Evolutionary conservation across 2,113 vertebrate genomes (phyloP).

Genomic region (Oncorhynchus kisutch): DNA sequence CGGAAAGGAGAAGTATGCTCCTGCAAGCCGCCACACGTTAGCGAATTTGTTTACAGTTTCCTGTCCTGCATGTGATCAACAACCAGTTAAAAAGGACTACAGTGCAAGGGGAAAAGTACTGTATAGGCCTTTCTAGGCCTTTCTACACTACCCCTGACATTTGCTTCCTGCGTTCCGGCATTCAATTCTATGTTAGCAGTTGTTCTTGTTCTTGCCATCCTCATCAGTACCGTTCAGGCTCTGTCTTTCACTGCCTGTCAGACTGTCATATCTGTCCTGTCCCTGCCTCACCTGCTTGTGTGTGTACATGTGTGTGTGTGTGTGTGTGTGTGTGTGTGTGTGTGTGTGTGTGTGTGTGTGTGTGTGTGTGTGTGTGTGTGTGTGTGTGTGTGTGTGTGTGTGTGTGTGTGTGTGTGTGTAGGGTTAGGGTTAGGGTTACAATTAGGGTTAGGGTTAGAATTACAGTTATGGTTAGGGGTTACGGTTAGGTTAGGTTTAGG

Average conservation of each 20-base stretch:
- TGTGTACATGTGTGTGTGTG: background rate
- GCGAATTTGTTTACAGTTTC: conserved; percentile 63
- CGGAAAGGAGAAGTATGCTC: too few relatives aligned
- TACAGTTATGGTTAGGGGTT: too few relatives aligned
- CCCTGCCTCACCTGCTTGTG: background rate
- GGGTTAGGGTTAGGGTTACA: too few relatives aligned
- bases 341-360: background rate
- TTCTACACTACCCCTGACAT: too few relatives aligned
- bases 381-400: background rate
- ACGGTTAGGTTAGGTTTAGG: too few relatives aligned
- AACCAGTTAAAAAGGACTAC: conserved; percentile 23
- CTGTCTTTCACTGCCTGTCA: conserved; percentile 58
- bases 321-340: background rate
- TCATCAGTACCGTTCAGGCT: conserved; percentile 60
- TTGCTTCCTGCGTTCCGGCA: conserved; percentile 49
- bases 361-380: background rate
- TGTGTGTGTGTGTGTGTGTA: too few relatives aligned
- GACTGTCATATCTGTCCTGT: conserved; percentile 15
- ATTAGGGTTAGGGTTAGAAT: too few relatives aligned
- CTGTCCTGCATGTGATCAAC: conserved; percentile 61
- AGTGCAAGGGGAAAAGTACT: conserved; percentile 39
- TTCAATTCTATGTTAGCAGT: conserved; percentile 1
- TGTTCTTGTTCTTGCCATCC: conserved; percentile 1
- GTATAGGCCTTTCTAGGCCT: too few relatives aligned
- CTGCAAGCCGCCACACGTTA: conserved; percentile 57